phyloP scores from a whole-genome alignment of 92 coral and sea anemone genomes.

The Porites lobata region DNA sequence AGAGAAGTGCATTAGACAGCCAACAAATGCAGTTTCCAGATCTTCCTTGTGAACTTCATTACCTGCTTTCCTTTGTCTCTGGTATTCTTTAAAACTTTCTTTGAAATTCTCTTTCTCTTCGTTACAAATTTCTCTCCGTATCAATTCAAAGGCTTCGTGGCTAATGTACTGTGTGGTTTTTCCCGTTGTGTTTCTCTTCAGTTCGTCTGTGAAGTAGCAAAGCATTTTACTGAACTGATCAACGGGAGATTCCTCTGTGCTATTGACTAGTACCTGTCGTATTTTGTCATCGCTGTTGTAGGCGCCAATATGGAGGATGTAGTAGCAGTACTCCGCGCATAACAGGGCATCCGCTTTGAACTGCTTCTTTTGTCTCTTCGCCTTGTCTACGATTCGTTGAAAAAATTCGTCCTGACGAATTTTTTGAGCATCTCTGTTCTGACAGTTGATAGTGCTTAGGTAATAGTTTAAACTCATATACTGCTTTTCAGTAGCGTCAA shows the following conservation, averaged over 20 bases:
- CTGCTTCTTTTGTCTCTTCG: background rate
- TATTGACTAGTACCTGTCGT: background rate
- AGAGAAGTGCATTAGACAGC: slow-evolving; percentile 18
- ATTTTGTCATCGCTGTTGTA: slow-evolving; percentile 12
- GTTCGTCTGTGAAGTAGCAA: background rate
- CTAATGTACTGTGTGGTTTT: background rate
- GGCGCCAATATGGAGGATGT: slow-evolving; percentile 32
- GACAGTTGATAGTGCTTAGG: slow-evolving; percentile 55
- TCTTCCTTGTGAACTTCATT: slow-evolving; percentile 30
- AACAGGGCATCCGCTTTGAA: slow-evolving; percentile 24
- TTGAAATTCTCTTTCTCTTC: background rate
- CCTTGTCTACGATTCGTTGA: slow-evolving; percentile 26
- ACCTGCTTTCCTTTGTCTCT: too few species aligned
- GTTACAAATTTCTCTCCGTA: slow-evolving; percentile 7
- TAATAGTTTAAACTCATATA: slow-evolving; percentile 62
- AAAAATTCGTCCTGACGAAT: slow-evolving; percentile 41
- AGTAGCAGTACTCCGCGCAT: slow-evolving; percentile 60
- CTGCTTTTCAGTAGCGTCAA: slow-evolving; percentile 21
- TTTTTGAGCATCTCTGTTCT: slow-evolving; percentile 19
- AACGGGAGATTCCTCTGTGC: background rate
- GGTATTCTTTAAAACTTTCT: background rate
- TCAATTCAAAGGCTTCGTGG: slow-evolving; percentile 14
- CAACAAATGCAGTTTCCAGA: background rate
- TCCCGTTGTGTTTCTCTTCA: background rate
- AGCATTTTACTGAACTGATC: background rate